phyloP scores from a whole-genome alignment of 1,140 invertebrate species.

The Cheumatopsyche charites region DNA sequence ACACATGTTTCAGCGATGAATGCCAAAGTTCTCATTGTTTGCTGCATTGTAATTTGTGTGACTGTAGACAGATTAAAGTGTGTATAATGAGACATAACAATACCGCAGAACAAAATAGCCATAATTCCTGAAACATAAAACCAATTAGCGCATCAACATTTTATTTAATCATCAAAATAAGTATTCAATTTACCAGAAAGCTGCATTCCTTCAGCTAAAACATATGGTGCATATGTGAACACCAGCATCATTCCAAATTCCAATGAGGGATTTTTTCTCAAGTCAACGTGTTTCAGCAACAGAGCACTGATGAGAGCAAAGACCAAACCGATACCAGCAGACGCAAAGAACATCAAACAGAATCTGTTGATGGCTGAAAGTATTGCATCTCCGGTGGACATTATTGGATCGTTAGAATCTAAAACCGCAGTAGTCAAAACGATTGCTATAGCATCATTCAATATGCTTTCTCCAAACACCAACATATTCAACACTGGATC shows the following conservation, averaged over 20 bases:
- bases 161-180: conserved; percentile 18
- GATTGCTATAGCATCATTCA: conserved; percentile 98
- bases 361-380: conserved; percentile 91
- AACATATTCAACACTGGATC: conserved; percentile 98
- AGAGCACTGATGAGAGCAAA: conserved; percentile 95
- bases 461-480: conserved; percentile 96
- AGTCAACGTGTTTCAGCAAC: conserved; percentile 93
- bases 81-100: conserved; percentile 99
- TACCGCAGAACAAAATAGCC: conserved; percentile 98
- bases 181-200: conserved; percentile 75
- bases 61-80: conserved; percentile 98
- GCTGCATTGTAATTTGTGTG: conserved; percentile 99
- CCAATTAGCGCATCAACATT: conserved; percentile 51
- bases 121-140: conserved; percentile 81
- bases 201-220: conserved; percentile 95
- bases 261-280: conserved; percentile 96
- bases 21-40: conserved; percentile 96
- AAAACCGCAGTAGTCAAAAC: conserved; percentile 90
- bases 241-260: conserved; percentile 99
- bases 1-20: conserved; percentile 99
- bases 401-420: conserved; percentile 75
- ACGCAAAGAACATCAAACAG: conserved; percentile 97
- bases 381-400: conserved; percentile 81
- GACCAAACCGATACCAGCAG: conserved; percentile 94
- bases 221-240: conserved; percentile 98